Percentiles rank a stretch among this genome's conserved stretches.
These are phyloP conservation scores for pig (Sus scrofa) DNA, from an alignment of 2,113 vertebrate genomes.

Conservation along the genomic window T2T-Sscrofa CM000814.6:63119001-63119500, in stretches of 20 bases:
- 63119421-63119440: constrained; percentile 4
- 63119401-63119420: too few relatives aligned
- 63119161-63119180: neutral
- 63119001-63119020: neutral
- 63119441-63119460: neutral
- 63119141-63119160: neutral
- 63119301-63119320: neutral
- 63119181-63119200: neutral
- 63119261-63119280: too few relatives aligned
- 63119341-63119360: neutral
- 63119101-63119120: neutral
- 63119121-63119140: neutral
- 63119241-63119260: neutral
- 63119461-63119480: neutral
- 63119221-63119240: neutral
- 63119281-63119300: too few relatives aligned
- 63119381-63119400: neutral
- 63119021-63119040: neutral
- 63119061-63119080: neutral
- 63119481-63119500: neutral
- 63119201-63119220: neutral
- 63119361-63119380: neutral
- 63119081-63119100: neutral
- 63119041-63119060: neutral
- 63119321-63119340: neutral